These are phyloP conservation scores for Muntiacus reevesi DNA, from an alignment of 2,113 vertebrate species.

Conservation along the genomic window DNA sequence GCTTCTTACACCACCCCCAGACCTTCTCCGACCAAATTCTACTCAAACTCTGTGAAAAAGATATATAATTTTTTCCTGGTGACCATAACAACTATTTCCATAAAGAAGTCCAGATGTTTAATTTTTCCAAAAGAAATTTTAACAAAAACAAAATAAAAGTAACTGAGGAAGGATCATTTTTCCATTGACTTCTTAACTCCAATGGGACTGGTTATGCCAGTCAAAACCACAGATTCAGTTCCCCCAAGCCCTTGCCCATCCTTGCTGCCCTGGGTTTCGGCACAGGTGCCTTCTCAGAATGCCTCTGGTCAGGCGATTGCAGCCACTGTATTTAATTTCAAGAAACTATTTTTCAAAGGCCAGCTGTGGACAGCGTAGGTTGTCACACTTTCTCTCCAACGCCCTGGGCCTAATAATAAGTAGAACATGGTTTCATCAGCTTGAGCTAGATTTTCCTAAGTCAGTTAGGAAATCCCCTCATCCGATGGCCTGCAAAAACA, in stretches of 20 bases:
- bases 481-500: background rate
- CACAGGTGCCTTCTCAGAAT: slow-evolving; percentile 63
- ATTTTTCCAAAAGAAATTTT: slow-evolving; percentile 71
- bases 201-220: background rate
- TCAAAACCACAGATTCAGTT: slow-evolving; percentile 46
- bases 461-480: slow-evolving; percentile 58
- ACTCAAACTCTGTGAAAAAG: slow-evolving; percentile 57
- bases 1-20: background rate
- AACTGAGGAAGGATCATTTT: slow-evolving; percentile 70
- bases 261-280: background rate
- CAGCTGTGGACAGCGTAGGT: background rate
- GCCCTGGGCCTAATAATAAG: background rate
- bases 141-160: slow-evolving; percentile 74
- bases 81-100: slow-evolving; percentile 71
- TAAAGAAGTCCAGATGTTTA: slow-evolving; percentile 73
- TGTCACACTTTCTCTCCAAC: slow-evolving; percentile 14
- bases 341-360: slow-evolving; percentile 27
- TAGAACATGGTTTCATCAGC: background rate
- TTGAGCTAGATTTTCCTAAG: slow-evolving; percentile 56
- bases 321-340: background rate
- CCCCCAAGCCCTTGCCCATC: background rate
- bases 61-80: slow-evolving; percentile 8
- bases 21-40: slow-evolving; percentile 29
- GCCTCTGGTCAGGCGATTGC: background rate
- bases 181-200: slow-evolving; percentile 72